phyloP scores from a whole-genome alignment of 1,140 invertebrate genomes.

The Akabosia matsudoensis region DNA sequence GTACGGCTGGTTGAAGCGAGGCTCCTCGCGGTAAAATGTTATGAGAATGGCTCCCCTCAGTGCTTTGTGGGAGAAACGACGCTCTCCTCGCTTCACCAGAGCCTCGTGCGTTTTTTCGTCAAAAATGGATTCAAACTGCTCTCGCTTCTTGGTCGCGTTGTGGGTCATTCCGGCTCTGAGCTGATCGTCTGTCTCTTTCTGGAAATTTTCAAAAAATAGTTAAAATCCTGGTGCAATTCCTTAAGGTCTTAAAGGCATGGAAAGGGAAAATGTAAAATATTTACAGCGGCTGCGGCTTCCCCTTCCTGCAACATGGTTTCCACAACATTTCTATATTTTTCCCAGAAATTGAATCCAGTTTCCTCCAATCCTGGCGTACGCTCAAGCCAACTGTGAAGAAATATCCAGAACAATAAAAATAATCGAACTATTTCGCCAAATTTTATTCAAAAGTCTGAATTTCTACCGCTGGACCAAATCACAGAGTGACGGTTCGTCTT shows the following conservation, averaged over 20 bases:
- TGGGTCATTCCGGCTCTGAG: constrained; percentile 61
- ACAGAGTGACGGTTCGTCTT: constrained; percentile 77
- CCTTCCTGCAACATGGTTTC: constrained; percentile 68
- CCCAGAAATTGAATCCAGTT: constrained; percentile 88
- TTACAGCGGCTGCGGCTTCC: constrained; percentile 60
- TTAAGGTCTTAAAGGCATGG: background rate
- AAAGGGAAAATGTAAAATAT: constrained; percentile 6
- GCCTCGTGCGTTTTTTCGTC: constrained; percentile 76
- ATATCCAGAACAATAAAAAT: background rate
- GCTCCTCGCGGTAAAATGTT: constrained; percentile 92
- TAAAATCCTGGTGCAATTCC: too few relatives aligned
- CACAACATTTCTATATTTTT: constrained; percentile 78
- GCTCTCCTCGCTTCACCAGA: constrained; percentile 75
- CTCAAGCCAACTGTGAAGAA: constrained; percentile 70
- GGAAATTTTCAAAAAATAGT: too few relatives aligned
- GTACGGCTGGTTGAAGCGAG: constrained; percentile 93
- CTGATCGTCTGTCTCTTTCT: constrained; percentile 61
- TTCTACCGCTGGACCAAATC: constrained; percentile 69
- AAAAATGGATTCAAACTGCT: constrained; percentile 86
- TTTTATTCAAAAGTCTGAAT: background rate
- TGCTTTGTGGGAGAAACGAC: constrained; percentile 83
- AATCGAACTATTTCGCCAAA: background rate
- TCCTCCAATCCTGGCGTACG: constrained; percentile 84
- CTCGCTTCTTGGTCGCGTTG: constrained; percentile 72
- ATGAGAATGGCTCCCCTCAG: constrained; percentile 97